Evolutionary conservation across 2,888 invertebrate species (phyloP).

Genomic region (Hirtodrosophila confusa): DNA sequence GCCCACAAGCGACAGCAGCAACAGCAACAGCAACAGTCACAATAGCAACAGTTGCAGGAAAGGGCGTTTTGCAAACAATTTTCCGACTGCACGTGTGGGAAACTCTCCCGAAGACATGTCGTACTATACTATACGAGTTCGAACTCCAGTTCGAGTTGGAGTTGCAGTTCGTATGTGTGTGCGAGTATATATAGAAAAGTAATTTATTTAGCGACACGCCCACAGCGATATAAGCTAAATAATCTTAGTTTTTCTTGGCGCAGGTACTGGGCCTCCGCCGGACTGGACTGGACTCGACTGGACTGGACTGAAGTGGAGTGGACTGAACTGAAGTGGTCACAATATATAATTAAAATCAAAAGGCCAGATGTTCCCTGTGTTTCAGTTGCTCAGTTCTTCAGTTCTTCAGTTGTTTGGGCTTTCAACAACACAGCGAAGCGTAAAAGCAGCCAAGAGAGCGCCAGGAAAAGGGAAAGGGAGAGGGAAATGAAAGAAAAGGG

Average conservation of each 20-base stretch:
- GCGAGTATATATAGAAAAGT: slow-evolving; percentile 71
- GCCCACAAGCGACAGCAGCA: slow-evolving; percentile 56
- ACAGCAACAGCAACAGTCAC: slow-evolving; percentile 30
- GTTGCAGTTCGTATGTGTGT: slow-evolving; percentile 8
- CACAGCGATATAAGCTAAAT: slow-evolving; percentile 70
- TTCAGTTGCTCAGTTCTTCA: too few relatives aligned
- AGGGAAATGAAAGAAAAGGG: slow-evolving; percentile 15
- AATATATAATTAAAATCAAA: slow-evolving; percentile 79
- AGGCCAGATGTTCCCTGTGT: slow-evolving; percentile 66
- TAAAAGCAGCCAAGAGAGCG: slow-evolving; percentile 51
- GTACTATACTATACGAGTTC: slow-evolving; percentile 17
- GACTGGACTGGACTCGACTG: slow-evolving; percentile 23
- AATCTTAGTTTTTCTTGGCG: slow-evolving; percentile 71
- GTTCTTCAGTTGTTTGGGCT: slow-evolving; percentile 1
- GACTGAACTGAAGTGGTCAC: slow-evolving; percentile 66
- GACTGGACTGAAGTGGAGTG: slow-evolving; percentile 14
- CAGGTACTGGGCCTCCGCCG: slow-evolving; percentile 26
- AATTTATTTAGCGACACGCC: slow-evolving; percentile 78
- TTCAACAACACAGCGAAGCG: slow-evolving; percentile 26
- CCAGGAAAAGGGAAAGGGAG: slow-evolving; percentile 24
- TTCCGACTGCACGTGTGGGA: slow-evolving; percentile 70
- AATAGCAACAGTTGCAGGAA: slow-evolving; percentile 58
- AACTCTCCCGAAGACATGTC: slow-evolving; percentile 33
- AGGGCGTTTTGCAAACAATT: slow-evolving; percentile 76
- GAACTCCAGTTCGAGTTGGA: background rate